phyloP scores from a whole-genome alignment of 2,113 vertebrate genomes.

The Corynorhinus townsendii region DNA sequence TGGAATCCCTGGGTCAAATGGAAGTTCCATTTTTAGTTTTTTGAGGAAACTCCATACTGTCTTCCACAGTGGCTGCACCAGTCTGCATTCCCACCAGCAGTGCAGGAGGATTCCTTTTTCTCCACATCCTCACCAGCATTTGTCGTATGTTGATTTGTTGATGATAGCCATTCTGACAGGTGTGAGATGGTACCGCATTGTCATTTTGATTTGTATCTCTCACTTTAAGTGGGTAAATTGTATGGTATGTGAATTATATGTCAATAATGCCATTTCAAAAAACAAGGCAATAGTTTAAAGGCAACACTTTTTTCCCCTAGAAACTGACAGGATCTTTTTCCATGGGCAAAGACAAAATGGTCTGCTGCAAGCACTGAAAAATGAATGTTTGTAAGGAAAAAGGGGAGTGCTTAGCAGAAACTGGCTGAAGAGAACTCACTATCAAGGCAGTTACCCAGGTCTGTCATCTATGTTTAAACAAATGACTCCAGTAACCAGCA shows the following conservation, averaged over 20 bases:
- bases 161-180: no score
- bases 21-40: no score
- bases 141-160: no score
- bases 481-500: not conserved
- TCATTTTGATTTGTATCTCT: no score
- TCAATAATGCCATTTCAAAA: constrained; percentile 5
- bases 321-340: not conserved
- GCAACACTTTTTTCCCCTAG: not conserved
- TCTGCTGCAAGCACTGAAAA: not conserved
- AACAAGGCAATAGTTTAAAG: not conserved
- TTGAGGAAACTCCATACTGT: no score
- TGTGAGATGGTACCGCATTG: no score
- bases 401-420: not conserved
- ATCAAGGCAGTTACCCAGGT: not conserved
- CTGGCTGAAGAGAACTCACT: not conserved
- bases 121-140: no score
- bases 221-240: not conserved
- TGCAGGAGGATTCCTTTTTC: no score
- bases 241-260: not conserved
- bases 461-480: not conserved
- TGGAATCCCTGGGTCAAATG: no score
- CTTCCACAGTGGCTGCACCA: no score
- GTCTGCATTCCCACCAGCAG: no score
- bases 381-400: not conserved
- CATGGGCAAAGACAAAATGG: not conserved